These are phyloP conservation scores for Labrus mixtus DNA, from an alignment of 2,113 vertebrate genomes.

Conservation along the genomic window DNA sequence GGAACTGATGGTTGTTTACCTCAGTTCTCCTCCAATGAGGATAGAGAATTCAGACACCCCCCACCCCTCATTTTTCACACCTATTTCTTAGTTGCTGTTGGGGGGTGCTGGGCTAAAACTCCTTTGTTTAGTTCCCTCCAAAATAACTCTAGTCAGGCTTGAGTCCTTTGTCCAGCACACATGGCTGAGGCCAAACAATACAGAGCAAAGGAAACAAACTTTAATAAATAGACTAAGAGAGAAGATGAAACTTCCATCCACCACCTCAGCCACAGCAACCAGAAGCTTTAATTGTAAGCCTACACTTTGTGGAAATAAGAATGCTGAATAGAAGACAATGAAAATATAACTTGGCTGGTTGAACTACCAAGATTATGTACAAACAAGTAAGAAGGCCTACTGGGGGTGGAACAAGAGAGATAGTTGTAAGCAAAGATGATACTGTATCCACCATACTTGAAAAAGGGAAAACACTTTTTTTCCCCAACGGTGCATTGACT, in stretches of 20 bases:
- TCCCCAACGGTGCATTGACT: neutral
- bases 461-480: neutral
- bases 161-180: no score
- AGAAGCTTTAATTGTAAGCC: neutral
- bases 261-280: neutral
- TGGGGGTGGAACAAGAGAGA: no score
- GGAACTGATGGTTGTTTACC: no score
- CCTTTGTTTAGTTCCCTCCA: no score
- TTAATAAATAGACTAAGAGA: neutral
- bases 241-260: slow-evolving; percentile 8
- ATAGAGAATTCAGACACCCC: no score
- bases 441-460: neutral
- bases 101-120: no score
- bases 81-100: no score
- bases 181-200: no score
- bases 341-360: neutral
- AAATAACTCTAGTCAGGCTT: no score
- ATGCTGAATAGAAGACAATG: neutral
- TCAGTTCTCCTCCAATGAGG: no score
- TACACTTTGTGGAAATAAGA: neutral
- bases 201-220: neutral
- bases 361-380: neutral
- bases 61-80: no score
- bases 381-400: no score
- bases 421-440: neutral